Evolutionary conservation across 2,888 invertebrate species (phyloP).

Genomic region (Pycnomerus fuliginosus): DNA sequence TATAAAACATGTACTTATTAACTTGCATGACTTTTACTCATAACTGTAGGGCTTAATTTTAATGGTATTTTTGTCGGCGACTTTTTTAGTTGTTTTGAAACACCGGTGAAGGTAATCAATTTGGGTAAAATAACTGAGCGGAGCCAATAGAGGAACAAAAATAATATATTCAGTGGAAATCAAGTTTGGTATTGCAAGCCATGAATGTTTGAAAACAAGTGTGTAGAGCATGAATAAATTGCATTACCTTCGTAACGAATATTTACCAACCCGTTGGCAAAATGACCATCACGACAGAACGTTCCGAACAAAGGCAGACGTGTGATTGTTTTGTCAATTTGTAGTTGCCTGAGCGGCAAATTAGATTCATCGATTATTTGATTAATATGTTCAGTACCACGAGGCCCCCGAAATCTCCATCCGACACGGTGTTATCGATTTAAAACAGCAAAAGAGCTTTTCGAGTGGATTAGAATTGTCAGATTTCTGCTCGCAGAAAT

Average conservation of each 20-base stretch:
- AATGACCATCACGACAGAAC: conserved; percentile 36
- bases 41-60: too few relatives aligned
- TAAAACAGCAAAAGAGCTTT: conserved; percentile 1
- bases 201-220: conserved; percentile 33
- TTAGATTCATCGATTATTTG: conserved; percentile 51
- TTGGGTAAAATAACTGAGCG: neutral
- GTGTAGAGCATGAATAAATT: conserved; percentile 39
- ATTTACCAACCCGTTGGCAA: conserved; percentile 47
- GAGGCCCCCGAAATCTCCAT: too few relatives aligned
- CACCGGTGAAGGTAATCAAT: too few relatives aligned
- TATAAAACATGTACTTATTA: too few relatives aligned
- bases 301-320: conserved; percentile 41
- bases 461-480: too few relatives aligned
- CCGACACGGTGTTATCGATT: conserved; percentile 6
- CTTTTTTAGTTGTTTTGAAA: too few relatives aligned
- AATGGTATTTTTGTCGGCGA: too few relatives aligned
- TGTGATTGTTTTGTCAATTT: conserved; percentile 52
- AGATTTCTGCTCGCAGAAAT: too few relatives aligned
- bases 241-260: conserved; percentile 41
- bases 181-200: conserved; percentile 15
- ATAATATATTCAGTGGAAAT: conserved; percentile 13
- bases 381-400: conserved; percentile 36
- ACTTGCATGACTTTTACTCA: too few relatives aligned
- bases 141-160: neutral
- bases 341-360: conserved; percentile 48